A percentile compares a stretch with the other conserved stretches of the same genome.
phyloP scores from a whole-genome alignment of 1,140 invertebrate species.

The Cheumatopsyche charites region DNA sequence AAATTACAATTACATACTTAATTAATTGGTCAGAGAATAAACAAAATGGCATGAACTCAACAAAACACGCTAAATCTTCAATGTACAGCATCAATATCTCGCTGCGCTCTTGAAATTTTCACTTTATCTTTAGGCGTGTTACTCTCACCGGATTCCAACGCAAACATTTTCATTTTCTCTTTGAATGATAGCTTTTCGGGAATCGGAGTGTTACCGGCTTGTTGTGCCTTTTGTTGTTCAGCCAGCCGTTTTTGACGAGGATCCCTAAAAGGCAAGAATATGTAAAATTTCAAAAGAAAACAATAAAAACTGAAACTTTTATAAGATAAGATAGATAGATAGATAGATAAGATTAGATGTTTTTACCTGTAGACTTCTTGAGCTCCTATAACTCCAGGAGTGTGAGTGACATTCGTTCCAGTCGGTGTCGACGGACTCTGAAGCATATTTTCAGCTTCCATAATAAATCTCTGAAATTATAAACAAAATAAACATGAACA shows the following conservation, averaged over 20 bases:
- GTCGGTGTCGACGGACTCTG: slow-evolving; percentile 73
- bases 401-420: slow-evolving; percentile 61
- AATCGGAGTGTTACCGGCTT: slow-evolving; percentile 68
- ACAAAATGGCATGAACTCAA: neutral
- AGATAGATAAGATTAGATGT: no score
- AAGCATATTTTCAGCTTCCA: slow-evolving; percentile 77
- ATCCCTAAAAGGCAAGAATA: slow-evolving; percentile 67
- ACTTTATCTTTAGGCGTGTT: slow-evolving; percentile 89
- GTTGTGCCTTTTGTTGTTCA: slow-evolving; percentile 74
- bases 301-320: neutral
- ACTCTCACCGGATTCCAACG: slow-evolving; percentile 87
- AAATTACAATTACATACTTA: no score
- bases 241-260: slow-evolving; percentile 80
- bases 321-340: neutral
- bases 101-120: slow-evolving; percentile 90
- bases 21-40: no score
- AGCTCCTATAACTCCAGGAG: slow-evolving; percentile 91
- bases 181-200: slow-evolving; percentile 92
- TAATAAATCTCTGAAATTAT: slow-evolving; percentile 78
- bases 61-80: slow-evolving; percentile 40
- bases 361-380: slow-evolving; percentile 88
- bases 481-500: slow-evolving; percentile 42
- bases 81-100: slow-evolving; percentile 82
- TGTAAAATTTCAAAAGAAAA: no score
- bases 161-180: slow-evolving; percentile 98